Conservation (phyloP, 2,888 invertebrate genomes). For the Drosophila gaucha region DNA sequence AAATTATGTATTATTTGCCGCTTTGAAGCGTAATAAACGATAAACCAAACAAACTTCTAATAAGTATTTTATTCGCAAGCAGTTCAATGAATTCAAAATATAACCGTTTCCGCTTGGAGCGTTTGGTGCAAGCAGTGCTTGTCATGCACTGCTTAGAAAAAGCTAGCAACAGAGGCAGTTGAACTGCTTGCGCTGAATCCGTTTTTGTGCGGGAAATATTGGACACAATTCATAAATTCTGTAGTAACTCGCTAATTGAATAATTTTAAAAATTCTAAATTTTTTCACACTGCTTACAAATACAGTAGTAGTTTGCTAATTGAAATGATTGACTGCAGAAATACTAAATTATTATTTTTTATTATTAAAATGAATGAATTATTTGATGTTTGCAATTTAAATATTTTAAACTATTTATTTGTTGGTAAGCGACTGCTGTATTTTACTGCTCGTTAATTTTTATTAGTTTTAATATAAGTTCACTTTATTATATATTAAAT, state of each 20-base stretch:
- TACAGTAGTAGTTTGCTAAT: too few species aligned
- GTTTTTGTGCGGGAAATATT: neutral
- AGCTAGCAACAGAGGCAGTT: neutral
- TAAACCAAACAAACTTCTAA: slow-evolving; percentile 31
- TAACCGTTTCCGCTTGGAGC: neutral
- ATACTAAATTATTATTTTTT: too few species aligned
- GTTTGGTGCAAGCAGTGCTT: neutral
- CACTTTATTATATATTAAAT: neutral
- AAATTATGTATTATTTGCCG: slow-evolving; percentile 71
- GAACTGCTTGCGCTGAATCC: neutral
- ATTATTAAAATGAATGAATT: too few species aligned
- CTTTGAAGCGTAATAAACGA: slow-evolving; percentile 62
- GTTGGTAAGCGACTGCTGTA: too few species aligned
- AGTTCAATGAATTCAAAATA: neutral
- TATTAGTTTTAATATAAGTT: too few species aligned
- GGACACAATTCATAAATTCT: neutral
- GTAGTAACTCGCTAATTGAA: neutral
- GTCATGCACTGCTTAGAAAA: neutral
- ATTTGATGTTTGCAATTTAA: too few species aligned
- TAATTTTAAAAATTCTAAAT: neutral
- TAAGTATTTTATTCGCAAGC: neutral
- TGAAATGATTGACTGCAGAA: too few species aligned
- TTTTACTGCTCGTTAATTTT: too few species aligned
- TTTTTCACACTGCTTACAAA: too few species aligned
- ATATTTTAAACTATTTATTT: too few species aligned